Conservation (phyloP, 2,888 invertebrate genomes). For the Cistogaster globosa region DNA sequence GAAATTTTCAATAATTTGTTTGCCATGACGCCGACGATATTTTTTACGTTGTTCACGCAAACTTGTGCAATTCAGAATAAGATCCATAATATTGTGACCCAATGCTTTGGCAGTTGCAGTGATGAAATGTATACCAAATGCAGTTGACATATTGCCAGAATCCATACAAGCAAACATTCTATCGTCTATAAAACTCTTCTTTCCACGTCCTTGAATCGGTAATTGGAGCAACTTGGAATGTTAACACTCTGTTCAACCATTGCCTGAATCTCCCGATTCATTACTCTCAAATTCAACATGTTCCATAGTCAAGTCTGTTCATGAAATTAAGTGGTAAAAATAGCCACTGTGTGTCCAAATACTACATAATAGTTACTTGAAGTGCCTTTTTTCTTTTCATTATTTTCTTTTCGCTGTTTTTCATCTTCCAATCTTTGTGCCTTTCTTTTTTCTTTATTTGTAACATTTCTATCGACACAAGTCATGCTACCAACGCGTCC, state of each 20-base stretch:
- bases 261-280: constrained; percentile 36
- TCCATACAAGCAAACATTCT: too few relatives aligned
- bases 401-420: constrained; percentile 3
- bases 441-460: constrained; percentile 8
- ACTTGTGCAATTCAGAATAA: too few relatives aligned
- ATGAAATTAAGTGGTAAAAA: constrained; percentile 28
- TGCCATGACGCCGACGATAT: too few relatives aligned
- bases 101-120: too few relatives aligned
- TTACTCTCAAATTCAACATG: constrained; percentile 40
- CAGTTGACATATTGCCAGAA: too few relatives aligned
- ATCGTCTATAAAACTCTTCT: constrained; percentile 19
- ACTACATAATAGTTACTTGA: constrained; percentile 12
- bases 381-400: neutral
- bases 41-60: too few relatives aligned
- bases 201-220: constrained; percentile 30
- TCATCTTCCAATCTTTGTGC: constrained; percentile 11
- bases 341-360: constrained; percentile 29
- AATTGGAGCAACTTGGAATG: constrained; percentile 35
- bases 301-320: constrained; percentile 31
- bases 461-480: neutral
- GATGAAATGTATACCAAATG: neutral
- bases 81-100: too few relatives aligned
- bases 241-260: constrained; percentile 41
- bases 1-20: too few relatives aligned
- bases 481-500: neutral